phyloP scores from a whole-genome alignment of 1,140 invertebrate species.

The Rhagoletis zephyria region DNA sequence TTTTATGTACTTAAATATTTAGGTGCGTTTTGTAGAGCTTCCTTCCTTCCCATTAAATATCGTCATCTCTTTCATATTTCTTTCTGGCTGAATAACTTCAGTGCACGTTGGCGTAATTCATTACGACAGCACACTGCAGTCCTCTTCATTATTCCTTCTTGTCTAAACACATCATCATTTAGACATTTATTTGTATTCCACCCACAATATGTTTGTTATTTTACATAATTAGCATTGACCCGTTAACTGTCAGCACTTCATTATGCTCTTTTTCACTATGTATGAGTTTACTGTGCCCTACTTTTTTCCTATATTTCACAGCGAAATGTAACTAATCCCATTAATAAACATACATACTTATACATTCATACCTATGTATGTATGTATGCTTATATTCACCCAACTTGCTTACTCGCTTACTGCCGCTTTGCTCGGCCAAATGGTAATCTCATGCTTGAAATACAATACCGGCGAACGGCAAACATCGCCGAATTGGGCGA shows the following conservation, averaged over 20 bases:
- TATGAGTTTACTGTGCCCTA: not conserved
- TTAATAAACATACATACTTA: not conserved
- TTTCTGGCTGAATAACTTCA: not conserved
- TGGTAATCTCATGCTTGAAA: not conserved
- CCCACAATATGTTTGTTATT: not conserved
- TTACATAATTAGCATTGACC: not conserved
- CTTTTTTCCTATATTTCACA: not conserved
- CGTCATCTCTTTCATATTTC: too few species aligned
- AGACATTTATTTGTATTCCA: not conserved
- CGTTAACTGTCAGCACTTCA: not conserved
- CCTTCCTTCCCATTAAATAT: not conserved
- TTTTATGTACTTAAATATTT: slow-evolving; percentile 38
- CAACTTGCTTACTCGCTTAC: not conserved
- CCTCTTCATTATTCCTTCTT: not conserved
- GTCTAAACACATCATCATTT: not conserved
- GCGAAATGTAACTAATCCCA: not conserved
- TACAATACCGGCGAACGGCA: too few species aligned
- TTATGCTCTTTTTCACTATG: not conserved
- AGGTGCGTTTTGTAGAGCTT: not conserved
- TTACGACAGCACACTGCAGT: not conserved
- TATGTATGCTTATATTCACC: not conserved
- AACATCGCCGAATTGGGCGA: too few species aligned
- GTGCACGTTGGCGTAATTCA: not conserved
- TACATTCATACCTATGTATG: not conserved
- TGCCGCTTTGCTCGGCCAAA: not conserved